Conservation (phyloP, 1,140 invertebrate genomes). For the Harpegnathos saltator region DNA sequence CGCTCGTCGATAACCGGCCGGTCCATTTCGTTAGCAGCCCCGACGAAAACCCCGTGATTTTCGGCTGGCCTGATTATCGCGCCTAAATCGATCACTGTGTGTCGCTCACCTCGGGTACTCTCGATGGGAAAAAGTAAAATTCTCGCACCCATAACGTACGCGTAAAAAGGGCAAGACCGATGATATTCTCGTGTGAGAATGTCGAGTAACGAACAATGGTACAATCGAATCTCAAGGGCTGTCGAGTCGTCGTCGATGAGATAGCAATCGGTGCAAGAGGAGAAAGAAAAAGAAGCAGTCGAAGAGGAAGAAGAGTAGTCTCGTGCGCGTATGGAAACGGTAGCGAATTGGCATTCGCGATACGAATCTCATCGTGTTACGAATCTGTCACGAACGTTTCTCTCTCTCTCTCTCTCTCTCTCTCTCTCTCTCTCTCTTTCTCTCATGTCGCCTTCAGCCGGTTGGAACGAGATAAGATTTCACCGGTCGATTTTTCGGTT, state of each 20-base stretch:
- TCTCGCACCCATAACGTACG: constrained; percentile 19
- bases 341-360: background rate
- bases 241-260: constrained; percentile 5
- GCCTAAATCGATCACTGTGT: constrained; percentile 59
- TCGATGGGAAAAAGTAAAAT: constrained; percentile 24
- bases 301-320: background rate
- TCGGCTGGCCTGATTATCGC: constrained; percentile 63
- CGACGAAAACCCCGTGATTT: constrained; percentile 67
- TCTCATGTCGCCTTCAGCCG: background rate
- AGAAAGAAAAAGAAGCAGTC: background rate
- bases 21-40: constrained; percentile 69
- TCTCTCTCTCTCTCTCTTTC: background rate
- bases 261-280: background rate
- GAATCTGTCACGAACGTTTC: background rate
- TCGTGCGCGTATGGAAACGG: background rate
- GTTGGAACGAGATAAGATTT: constrained; percentile 47
- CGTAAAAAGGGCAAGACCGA: constrained; percentile 35
- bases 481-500: constrained; percentile 63
- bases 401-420: background rate
- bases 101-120: background rate
- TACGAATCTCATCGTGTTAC: constrained; percentile 10
- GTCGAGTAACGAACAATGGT: constrained; percentile 26
- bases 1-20: constrained; percentile 71
- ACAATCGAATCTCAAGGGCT: constrained; percentile 34
- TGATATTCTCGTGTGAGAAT: constrained; percentile 23